phyloP scores from a whole-genome alignment of 2,113 vertebrate genomes.

The Antechinus flavipes region DNA sequence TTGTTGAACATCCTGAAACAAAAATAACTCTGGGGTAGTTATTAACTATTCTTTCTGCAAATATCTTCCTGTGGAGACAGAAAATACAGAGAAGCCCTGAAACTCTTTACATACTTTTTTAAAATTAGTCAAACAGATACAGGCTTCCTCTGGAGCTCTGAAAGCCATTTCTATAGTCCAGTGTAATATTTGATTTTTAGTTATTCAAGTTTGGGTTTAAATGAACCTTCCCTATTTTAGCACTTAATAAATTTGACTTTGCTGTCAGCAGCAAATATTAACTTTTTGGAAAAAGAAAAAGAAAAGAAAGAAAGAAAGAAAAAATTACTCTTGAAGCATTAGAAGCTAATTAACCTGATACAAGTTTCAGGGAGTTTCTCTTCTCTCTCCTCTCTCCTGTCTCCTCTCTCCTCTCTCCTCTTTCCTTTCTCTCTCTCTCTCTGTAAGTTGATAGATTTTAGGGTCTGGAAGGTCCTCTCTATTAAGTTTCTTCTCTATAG shows the following conservation, averaged over 20 bases:
- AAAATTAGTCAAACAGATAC: not conserved
- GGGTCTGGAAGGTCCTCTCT: not conserved
- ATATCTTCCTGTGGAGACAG: not conserved
- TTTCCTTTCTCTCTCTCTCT: not conserved
- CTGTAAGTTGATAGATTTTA: not conserved
- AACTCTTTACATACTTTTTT: not conserved
- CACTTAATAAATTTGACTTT: not conserved
- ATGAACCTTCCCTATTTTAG: not conserved
- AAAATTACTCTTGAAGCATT: not conserved
- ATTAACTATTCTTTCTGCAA: not conserved
- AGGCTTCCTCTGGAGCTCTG: not conserved
- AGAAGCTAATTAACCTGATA: too few relatives aligned
- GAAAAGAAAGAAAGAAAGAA: too few relatives aligned
- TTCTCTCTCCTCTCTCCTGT: too few relatives aligned
- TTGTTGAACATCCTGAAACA: not conserved
- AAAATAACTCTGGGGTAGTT: constrained; percentile 12
- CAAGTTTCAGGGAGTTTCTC: not conserved
- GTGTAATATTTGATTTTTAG: not conserved
- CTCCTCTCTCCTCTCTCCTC: too few relatives aligned
- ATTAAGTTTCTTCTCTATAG: not conserved
- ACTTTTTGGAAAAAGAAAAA: not conserved
- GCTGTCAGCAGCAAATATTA: not conserved
- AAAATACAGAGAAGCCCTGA: not conserved
- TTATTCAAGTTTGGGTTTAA: not conserved
- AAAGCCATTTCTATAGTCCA: not conserved